These are phyloP conservation scores for Heteractis magnifica DNA, from an alignment of 92 coral and sea anemone genomes.

Conservation along the genomic window DNA sequence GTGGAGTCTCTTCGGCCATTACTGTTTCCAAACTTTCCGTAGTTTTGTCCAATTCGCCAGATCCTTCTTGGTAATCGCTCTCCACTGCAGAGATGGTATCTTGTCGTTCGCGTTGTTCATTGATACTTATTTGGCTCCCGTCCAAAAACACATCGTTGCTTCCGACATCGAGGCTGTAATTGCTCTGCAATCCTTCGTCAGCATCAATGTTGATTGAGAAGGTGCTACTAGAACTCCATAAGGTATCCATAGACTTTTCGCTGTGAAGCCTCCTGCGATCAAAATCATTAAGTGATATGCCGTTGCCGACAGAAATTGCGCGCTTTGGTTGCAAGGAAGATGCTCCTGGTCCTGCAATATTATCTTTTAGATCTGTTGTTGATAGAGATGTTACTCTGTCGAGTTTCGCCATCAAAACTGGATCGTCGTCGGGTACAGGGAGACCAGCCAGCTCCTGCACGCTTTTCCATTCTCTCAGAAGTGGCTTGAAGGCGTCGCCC, in stretches of 20 bases:
- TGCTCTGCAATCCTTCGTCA: constrained; percentile 47
- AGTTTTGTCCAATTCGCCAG: constrained; percentile 13
- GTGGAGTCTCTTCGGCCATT: constrained; percentile 63
- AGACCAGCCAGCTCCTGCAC: constrained; percentile 89
- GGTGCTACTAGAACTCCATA: constrained; percentile 83
- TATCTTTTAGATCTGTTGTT: constrained; percentile 36
- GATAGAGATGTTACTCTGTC: constrained; percentile 45
- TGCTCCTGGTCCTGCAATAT: constrained; percentile 34
- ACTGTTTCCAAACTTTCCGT: constrained; percentile 86
- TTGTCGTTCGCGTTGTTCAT: constrained; percentile 43
- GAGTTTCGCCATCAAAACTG: constrained; percentile 49
- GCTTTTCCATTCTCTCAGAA: constrained; percentile 86
- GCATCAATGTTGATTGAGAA: constrained; percentile 71
- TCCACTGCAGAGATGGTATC: constrained; percentile 49
- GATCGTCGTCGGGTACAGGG: constrained; percentile 51
- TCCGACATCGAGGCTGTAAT: constrained; percentile 28
- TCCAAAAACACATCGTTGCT: constrained; percentile 37
- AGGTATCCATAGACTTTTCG: constrained; percentile 78
- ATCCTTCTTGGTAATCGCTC: constrained; percentile 11
- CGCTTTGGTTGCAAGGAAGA: constrained; percentile 35
- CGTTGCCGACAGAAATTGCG: constrained; percentile 56
- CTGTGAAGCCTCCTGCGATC: constrained; percentile 56
- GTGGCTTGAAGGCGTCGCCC: constrained; percentile 78
- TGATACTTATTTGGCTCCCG: constrained; percentile 43
- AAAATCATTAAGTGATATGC: constrained; percentile 46